These are phyloP conservation scores for Tricholaema leucomelas DNA, from an alignment of 2,113 vertebrate species.

Conservation along the genomic window DNA sequence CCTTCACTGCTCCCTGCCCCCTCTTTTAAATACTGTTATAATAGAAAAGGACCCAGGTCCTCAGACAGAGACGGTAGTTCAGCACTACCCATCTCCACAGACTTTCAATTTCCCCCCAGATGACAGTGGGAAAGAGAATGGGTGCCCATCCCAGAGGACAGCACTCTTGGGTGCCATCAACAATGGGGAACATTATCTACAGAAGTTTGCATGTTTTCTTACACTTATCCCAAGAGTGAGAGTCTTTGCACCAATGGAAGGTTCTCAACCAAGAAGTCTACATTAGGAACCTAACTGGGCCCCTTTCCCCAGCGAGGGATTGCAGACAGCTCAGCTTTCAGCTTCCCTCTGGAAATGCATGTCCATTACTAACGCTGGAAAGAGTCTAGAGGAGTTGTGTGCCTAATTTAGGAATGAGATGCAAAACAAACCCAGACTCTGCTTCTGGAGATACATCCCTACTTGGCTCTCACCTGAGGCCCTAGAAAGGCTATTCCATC, in stretches of 20 bases:
- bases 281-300: background rate
- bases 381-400: fast-evolving
- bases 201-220: background rate
- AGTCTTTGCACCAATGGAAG: background rate
- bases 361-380: constrained; percentile 9
- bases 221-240: background rate
- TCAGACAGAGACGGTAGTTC: background rate
- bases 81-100: background rate
- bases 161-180: background rate
- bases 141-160: background rate
- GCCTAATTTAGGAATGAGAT: background rate
- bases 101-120: background rate
- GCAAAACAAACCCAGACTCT: background rate
- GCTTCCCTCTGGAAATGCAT: background rate
- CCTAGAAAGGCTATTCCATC: background rate
- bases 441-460: background rate
- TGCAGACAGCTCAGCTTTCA: background rate
- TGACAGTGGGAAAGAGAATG: background rate
- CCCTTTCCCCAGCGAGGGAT: background rate
- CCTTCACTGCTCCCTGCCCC: background rate
- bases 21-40: constrained; percentile 20
- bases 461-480: background rate
- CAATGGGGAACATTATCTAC: background rate
- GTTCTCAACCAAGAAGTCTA: background rate
- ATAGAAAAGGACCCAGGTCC: background rate